Percentiles rank a stretch among this genome's conserved stretches.
Evolutionary conservation across 2,113 vertebrate species (phyloP).

Genomic region (Gracilinanus agilis): DNA sequence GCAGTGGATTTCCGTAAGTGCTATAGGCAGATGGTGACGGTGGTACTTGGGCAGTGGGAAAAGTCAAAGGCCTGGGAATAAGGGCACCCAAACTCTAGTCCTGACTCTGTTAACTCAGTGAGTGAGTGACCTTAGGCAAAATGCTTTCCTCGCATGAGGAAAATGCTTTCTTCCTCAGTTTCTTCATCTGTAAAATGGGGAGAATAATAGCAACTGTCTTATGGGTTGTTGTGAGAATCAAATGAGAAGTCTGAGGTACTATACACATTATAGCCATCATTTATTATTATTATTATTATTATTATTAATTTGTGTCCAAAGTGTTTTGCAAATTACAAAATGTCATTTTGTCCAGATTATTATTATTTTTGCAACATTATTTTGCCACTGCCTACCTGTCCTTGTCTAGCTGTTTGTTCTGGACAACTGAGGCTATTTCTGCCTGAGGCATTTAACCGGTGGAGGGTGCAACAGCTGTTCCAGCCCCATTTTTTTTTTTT

Average conservation of each 20-base stretch:
- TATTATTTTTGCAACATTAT: not conserved
- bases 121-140: not conserved
- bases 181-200: not conserved
- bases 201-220: not conserved
- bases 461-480: too few species aligned
- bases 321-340: not conserved
- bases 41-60: not conserved
- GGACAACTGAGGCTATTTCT: not conserved
- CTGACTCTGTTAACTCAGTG: not conserved
- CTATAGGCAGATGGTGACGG: not conserved
- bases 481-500: too few species aligned
- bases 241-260: not conserved
- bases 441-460: not conserved
- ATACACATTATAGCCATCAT: not conserved
- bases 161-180: not conserved
- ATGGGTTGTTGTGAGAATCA: not conserved
- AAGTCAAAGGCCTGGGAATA: not conserved
- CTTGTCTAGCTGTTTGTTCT: not conserved
- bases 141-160: not conserved
- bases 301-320: not conserved
- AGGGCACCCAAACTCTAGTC: not conserved
- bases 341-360: not conserved
- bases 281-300: not conserved
- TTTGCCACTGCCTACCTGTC: not conserved
- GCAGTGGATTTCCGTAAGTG: constrained; percentile 94